These are phyloP conservation scores for Drosophila baimaii DNA, from an alignment of 1,140 invertebrate genomes.

Conservation along the genomic window DNA sequence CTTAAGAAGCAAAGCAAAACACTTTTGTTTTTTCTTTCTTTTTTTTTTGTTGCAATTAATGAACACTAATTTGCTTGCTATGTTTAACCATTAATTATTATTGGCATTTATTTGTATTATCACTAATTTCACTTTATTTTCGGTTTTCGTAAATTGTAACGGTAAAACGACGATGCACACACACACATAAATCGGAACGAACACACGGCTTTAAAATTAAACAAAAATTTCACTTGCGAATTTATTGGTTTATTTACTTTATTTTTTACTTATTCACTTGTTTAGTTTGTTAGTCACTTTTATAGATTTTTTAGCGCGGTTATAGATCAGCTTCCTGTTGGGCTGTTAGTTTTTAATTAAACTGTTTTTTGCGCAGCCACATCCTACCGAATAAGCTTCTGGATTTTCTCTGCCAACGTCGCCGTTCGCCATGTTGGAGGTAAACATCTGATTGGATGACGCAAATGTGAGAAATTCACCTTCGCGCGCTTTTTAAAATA, in stretches of 20 bases:
- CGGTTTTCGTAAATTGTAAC: constrained; percentile 57
- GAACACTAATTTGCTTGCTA: constrained; percentile 36
- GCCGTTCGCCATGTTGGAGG: background rate
- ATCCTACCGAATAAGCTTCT: constrained; percentile 13
- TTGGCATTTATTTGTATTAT: constrained; percentile 23
- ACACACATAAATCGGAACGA: constrained; percentile 28
- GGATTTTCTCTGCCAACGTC: constrained; percentile 1
- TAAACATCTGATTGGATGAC: constrained; percentile 5
- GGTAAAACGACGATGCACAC: constrained; percentile 57
- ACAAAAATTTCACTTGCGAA: background rate
- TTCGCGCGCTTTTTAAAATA: background rate
- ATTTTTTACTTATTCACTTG: constrained; percentile 11
- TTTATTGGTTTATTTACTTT: background rate
- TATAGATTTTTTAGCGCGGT: constrained; percentile 9
- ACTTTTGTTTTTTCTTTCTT: constrained; percentile 12
- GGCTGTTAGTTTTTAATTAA: constrained; percentile 5
- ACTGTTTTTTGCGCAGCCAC: constrained; percentile 5
- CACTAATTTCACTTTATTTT: constrained; percentile 25
- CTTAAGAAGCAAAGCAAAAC: constrained; percentile 19
- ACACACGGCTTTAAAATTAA: constrained; percentile 14
- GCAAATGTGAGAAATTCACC: background rate
- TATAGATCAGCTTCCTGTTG: background rate
- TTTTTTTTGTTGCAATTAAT: constrained; percentile 43
- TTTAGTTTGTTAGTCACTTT: constrained; percentile 16
- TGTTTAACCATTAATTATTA: constrained; percentile 36